Evolutionary conservation across 1,140 invertebrate genomes (phyloP).

Genomic region (Centruroides sculpturatus): DNA sequence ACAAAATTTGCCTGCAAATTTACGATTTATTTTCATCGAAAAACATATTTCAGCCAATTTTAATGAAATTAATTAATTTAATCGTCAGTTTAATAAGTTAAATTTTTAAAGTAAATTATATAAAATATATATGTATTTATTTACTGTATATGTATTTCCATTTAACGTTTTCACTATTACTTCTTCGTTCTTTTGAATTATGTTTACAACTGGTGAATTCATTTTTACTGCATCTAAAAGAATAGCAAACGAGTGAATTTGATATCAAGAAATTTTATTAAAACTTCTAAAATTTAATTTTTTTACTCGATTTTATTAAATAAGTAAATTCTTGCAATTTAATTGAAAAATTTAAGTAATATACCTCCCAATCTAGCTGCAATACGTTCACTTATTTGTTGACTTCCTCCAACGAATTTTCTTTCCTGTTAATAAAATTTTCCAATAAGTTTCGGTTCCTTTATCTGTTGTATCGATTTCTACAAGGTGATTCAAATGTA

Average conservation of each 20-base stretch:
- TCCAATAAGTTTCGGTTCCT: background rate
- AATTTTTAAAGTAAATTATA: background rate
- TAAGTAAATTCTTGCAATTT: background rate
- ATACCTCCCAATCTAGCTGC: constrained; percentile 22
- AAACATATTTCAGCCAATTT: background rate
- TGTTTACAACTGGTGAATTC: constrained; percentile 3
- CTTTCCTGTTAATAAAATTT: constrained; percentile 22
- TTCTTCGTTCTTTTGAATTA: constrained; percentile 5
- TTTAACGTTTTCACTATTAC: constrained; percentile 18
- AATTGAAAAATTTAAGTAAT: too few relatives aligned
- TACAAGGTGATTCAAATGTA: too few relatives aligned
- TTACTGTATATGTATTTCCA: constrained; percentile 17
- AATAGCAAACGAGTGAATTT: background rate
- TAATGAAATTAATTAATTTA: background rate
- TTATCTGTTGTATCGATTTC: too few relatives aligned
- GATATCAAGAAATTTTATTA: too few relatives aligned
- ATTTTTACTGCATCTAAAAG: constrained; percentile 1
- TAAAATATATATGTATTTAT: background rate
- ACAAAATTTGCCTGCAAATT: constrained; percentile 23
- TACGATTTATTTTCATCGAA: background rate
- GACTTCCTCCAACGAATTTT: constrained; percentile 29
- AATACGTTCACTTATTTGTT: constrained; percentile 27
- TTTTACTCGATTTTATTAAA: background rate
- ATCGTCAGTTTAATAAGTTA: background rate
- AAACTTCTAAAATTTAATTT: constrained; percentile 15